phyloP scores from a whole-genome alignment of 2,113 vertebrate genomes.

The Gopherus evgoodei region DNA sequence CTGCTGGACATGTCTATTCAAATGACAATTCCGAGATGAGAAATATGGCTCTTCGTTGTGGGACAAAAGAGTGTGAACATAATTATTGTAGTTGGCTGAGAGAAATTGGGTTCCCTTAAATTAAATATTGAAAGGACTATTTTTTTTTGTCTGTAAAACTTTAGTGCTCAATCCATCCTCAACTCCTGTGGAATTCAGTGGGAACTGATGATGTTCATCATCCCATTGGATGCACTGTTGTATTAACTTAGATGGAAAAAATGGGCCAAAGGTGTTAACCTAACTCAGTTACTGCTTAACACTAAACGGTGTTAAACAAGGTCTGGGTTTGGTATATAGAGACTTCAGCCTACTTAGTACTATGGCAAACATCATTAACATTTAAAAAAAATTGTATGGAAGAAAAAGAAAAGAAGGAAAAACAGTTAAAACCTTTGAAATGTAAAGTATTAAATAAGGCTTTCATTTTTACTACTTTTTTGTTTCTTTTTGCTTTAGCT shows the following conservation, averaged over 20 bases:
- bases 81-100: not conserved
- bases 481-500: not conserved
- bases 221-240: not conserved
- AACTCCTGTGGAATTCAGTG: not conserved
- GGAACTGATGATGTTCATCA: not conserved
- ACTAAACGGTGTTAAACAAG: not conserved
- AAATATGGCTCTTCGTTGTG: not conserved
- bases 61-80: not conserved
- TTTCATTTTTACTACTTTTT: not conserved
- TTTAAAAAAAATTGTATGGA: not conserved
- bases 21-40: not conserved
- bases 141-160: not conserved
- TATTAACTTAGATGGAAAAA: not conserved
- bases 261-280: not conserved
- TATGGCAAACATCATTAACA: not conserved
- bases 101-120: not conserved
- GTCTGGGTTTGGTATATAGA: not conserved
- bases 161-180: not conserved
- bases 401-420: not conserved
- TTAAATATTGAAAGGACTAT: not conserved
- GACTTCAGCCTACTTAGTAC: not conserved
- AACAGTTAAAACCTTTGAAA: not conserved
- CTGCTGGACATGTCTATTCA: not conserved
- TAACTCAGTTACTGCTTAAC: not conserved
- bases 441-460: not conserved